Evolutionary conservation across 1,140 invertebrate genomes (phyloP).

Genomic region (Drosophila novamexicana): DNA sequence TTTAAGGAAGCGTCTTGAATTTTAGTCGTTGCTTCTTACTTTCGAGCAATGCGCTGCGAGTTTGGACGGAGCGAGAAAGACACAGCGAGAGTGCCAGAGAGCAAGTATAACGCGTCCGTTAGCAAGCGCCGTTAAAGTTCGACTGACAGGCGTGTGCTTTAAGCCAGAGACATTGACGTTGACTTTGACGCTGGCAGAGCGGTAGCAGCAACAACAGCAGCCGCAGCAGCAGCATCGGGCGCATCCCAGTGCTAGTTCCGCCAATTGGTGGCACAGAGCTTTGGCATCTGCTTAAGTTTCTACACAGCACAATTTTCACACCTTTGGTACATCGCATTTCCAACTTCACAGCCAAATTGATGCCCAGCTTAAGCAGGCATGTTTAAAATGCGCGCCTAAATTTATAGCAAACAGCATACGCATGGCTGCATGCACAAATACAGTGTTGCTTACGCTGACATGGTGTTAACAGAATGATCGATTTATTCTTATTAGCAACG

Average conservation of each 20-base stretch:
- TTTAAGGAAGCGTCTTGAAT: conserved; percentile 46
- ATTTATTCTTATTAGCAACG: neutral
- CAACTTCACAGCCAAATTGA: neutral
- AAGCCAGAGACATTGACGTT: conserved; percentile 37
- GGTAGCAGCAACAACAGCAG: conserved; percentile 10
- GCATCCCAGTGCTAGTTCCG: neutral
- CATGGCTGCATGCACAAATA: neutral
- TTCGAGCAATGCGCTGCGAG: conserved; percentile 20
- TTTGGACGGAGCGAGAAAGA: conserved; percentile 19
- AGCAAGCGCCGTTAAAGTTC: conserved; percentile 64
- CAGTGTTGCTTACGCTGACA: neutral
- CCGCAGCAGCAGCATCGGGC: conserved; percentile 18
- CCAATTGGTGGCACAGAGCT: neutral
- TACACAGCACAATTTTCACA: neutral
- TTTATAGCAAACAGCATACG: conserved; percentile 2
- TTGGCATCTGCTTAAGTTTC: too few species aligned
- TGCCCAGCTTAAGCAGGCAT: neutral
- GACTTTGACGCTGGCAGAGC: conserved; percentile 28
- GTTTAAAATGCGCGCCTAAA: neutral
- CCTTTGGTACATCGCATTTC: neutral
- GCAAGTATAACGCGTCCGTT: conserved; percentile 63
- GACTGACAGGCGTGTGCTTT: conserved; percentile 50
- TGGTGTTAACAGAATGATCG: conserved; percentile 1
- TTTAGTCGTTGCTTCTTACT: conserved; percentile 41
- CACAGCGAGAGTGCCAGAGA: conserved; percentile 3